phyloP scores from a whole-genome alignment of 2,888 invertebrate genomes.

The Ennomos fuscantarius region DNA sequence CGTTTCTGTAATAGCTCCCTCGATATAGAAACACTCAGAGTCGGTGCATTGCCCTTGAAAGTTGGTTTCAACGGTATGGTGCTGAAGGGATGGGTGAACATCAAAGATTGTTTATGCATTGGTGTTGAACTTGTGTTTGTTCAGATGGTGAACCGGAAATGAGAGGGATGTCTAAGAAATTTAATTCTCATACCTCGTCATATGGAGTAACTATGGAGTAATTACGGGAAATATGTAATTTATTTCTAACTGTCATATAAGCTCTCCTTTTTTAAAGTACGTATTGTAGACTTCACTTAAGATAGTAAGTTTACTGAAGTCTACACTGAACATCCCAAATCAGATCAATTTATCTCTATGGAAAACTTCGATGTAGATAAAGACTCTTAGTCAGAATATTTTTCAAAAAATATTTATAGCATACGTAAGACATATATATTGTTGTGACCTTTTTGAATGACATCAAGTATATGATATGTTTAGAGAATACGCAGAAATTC shows the following conservation, averaged over 20 bases:
- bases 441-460: slow-evolving; percentile 12
- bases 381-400: background rate
- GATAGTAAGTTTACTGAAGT: no score
- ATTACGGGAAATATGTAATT: no score
- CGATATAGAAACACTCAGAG: slow-evolving; percentile 24
- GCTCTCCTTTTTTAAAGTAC: no score
- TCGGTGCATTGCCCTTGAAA: slow-evolving; percentile 31
- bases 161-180: background rate
- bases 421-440: slow-evolving; percentile 9
- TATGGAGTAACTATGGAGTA: no score
- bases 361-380: background rate
- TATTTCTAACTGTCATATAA: no score
- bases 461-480: slow-evolving; percentile 10
- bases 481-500: slow-evolving; percentile 9
- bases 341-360: no score
- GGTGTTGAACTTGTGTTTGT: slow-evolving; percentile 9
- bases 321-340: no score
- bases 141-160: slow-evolving; percentile 8
- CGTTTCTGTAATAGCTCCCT: slow-evolving; percentile 21
- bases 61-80: slow-evolving; percentile 16
- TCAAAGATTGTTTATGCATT: slow-evolving; percentile 26
- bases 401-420: slow-evolving; percentile 8
- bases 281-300: no score
- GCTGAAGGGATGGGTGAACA: slow-evolving; percentile 7
- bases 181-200: no score